These are phyloP conservation scores for Prunella fulvescens DNA, from an alignment of 2,113 vertebrate species.

Conservation along the genomic window DNA sequence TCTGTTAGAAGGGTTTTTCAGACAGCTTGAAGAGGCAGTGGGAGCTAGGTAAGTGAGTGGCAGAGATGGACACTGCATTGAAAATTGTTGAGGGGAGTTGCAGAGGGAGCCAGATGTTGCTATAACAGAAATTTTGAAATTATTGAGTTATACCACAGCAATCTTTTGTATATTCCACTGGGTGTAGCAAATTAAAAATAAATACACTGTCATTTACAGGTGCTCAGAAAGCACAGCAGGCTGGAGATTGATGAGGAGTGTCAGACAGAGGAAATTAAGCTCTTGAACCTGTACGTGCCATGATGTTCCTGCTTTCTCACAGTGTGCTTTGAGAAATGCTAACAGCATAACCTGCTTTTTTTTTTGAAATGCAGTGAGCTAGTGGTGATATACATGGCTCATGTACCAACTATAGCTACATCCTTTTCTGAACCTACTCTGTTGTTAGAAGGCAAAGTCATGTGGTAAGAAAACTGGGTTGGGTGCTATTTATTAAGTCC, in stretches of 20 bases:
- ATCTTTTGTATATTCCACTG: neutral
- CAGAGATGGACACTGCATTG: neutral
- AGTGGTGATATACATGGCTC: neutral
- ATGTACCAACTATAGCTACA: neutral
- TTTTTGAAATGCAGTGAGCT: neutral
- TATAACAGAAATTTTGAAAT: neutral
- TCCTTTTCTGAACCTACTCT: neutral
- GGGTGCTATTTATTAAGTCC: neutral
- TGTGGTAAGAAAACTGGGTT: neutral
- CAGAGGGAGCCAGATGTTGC: neutral
- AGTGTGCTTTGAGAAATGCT: neutral
- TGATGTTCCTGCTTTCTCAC: neutral
- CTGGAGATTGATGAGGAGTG: neutral
- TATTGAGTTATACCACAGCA: neutral
- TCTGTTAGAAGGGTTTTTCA: neutral
- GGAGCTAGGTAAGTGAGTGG: neutral
- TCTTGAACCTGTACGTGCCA: neutral
- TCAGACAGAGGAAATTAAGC: neutral
- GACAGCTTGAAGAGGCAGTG: neutral
- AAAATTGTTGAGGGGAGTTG: neutral
- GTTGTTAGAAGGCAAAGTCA: neutral
- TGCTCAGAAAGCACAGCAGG: neutral
- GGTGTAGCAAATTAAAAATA: neutral
- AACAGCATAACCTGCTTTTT: neutral
- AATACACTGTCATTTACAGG: neutral